A percentile compares a stretch with the other conserved stretches of the same genome.
phyloP scores from a whole-genome alignment of 1,140 invertebrate species.

The Phymastichus coffea region DNA sequence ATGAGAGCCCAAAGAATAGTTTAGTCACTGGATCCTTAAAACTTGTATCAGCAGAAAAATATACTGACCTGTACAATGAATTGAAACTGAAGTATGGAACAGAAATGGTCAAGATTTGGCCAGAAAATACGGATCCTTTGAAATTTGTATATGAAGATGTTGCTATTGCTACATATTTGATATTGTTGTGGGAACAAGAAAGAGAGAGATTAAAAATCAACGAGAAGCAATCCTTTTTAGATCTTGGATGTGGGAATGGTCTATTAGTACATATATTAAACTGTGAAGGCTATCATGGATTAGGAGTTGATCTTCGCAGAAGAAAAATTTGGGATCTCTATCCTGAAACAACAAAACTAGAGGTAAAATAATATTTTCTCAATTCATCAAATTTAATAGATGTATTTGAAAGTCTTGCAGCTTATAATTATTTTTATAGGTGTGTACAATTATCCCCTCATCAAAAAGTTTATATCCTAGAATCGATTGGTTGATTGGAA shows the following conservation, averaged over 20 bases:
- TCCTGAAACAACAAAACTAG: conserved; percentile 55
- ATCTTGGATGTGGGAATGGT: conserved; percentile 97
- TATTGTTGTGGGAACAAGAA: conserved; percentile 73
- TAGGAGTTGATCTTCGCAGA: conserved; percentile 86
- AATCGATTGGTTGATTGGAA: conserved; percentile 95
- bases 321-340: conserved; percentile 90
- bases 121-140: conserved; percentile 86
- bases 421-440: conserved; percentile 44
- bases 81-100: conserved; percentile 80
- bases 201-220: conserved; percentile 47
- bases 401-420: conserved; percentile 34
- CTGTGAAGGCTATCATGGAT: conserved; percentile 80
- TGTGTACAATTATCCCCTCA: conserved; percentile 69
- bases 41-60: conserved; percentile 69
- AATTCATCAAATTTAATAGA: neutral
- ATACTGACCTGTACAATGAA: conserved; percentile 70
- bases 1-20: conserved; percentile 33
- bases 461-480: conserved; percentile 69
- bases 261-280: conserved; percentile 86
- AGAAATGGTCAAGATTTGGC: conserved; percentile 75
- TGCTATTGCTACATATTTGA: conserved; percentile 89
- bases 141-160: conserved; percentile 98
- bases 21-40: conserved; percentile 64
- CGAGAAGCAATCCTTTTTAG: conserved; percentile 75
- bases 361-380: conserved; percentile 47